Evolutionary conservation across 2,888 invertebrate species (phyloP), one percentile per base, ranked within the genome.

Genomic region (Laothoe populi): DNA sequence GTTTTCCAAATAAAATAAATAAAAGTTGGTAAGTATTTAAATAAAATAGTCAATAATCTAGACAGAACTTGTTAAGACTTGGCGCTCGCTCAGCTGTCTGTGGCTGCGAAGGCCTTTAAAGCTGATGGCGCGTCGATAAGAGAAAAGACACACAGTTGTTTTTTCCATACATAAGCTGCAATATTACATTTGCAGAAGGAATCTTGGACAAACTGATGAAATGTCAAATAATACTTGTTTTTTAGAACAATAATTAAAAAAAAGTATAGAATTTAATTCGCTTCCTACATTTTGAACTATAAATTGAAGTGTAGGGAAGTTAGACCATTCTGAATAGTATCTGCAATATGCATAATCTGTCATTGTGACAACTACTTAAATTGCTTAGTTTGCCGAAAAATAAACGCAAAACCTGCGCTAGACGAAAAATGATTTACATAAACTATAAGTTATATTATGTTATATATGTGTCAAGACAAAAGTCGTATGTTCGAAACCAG

Each of bases 21-120:
- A n/a, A n/a, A n/a, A n/a, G n/a, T n/a, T n/a, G n/a, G n/a, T n/a
- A n/a, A n/a, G n/a, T 45, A 21, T 45, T 45, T 19, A 8, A 19
- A 44, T 44, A 19, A 48, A 48, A n/a, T 23, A 24, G 48, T 48
- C n/a, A n/a, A 11, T 48, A 48, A 21, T 46, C 23, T 11, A 46
- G 23, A 24, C n/a, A 48, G 5, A 4, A 31, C 31, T 31, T 31
- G 7, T 49, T 48, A 31, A 16, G 31, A 0, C 16, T 16, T 16
- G 31, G 31, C 10, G 16, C 26, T 49, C 10, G 24, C 5, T 26
- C n/a, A 16, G 24, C 48, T 26, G 16, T 49, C 26, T 49, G 49
- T 24, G 21, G 11, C 16, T 26, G 1, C 31, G 26, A 31, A 49
- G 49, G 26, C 49, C 49, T 26, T 10, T 49, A 31, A 10, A 31